These are phyloP conservation scores for Aphodius granarius DNA, from an alignment of 2,888 invertebrate species.

Conservation along the genomic window DNA sequence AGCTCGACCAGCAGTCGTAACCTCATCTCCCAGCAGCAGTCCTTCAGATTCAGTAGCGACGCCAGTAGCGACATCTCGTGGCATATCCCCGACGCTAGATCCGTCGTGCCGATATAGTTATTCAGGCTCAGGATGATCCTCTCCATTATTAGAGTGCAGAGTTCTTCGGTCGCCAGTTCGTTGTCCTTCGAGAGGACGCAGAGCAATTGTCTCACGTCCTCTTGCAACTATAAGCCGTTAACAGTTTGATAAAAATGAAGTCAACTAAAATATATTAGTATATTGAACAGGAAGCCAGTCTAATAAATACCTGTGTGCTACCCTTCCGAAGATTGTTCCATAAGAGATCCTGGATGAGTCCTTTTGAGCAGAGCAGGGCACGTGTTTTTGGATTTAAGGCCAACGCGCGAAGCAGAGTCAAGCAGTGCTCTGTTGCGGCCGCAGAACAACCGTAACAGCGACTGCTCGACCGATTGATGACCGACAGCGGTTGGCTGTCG, in stretches of 20 bases:
- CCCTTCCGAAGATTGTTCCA: slow-evolving; percentile 89
- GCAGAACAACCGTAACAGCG: slow-evolving; percentile 86
- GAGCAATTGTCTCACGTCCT: slow-evolving; percentile 85
- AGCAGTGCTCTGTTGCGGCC: slow-evolving; percentile 91
- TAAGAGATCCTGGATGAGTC: slow-evolving; percentile 85
- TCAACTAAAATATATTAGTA: not conserved
- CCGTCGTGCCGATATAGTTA: slow-evolving; percentile 74
- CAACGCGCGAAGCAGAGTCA: slow-evolving; percentile 86
- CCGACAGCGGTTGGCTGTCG: slow-evolving; percentile 18
- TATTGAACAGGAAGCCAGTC: too few species aligned
- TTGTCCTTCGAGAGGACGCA: slow-evolving; percentile 90
- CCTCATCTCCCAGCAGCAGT: slow-evolving; percentile 94
- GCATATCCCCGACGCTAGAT: slow-evolving; percentile 75
- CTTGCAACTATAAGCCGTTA: slow-evolving; percentile 64
- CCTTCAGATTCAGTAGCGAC: slow-evolving; percentile 87
- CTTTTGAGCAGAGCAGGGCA: slow-evolving; percentile 76
- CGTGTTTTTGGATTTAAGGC: slow-evolving; percentile 79
- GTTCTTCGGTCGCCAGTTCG: slow-evolving; percentile 75
- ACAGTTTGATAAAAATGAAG: not conserved
- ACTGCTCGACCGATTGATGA: slow-evolving; percentile 22
- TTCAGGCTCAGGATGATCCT: slow-evolving; percentile 78
- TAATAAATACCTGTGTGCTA: slow-evolving; percentile 68
- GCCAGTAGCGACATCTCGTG: slow-evolving; percentile 89
- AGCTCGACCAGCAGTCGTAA: slow-evolving; percentile 85
- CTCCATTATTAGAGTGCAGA: slow-evolving; percentile 80